These are phyloP conservation scores for Pygocentrus nattereri DNA, from an alignment of 2,797 vertebrate species.

Conservation along the genomic window DNA sequence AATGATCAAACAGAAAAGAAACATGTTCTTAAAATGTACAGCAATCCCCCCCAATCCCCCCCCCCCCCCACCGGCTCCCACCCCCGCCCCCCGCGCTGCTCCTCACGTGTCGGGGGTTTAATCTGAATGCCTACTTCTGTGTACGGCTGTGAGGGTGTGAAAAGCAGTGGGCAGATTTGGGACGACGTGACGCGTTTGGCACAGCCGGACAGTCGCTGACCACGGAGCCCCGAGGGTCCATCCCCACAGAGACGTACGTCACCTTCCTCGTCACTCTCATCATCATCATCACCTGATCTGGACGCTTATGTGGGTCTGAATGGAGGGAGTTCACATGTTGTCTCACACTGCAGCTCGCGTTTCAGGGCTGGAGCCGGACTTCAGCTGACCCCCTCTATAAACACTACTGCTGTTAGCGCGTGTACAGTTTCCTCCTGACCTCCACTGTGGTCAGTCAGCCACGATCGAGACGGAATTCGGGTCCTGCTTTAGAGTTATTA, in stretches of 20 bases:
- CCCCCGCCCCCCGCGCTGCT: background rate
- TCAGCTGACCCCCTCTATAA: background rate
- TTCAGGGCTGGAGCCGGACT: background rate
- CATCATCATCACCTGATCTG: slow-evolving; percentile 35
- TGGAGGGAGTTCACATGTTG: too few species aligned
- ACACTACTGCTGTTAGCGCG: background rate
- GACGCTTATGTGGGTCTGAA: background rate
- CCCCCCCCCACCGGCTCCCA: background rate
- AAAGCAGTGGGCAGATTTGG: slow-evolving; percentile 37
- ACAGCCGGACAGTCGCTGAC: slow-evolving; percentile 33
- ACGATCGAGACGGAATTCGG: too few species aligned
- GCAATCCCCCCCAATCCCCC: background rate
- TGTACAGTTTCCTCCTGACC: too few species aligned
- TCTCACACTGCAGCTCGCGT: background rate
- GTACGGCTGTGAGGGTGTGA: slow-evolving; percentile 48
- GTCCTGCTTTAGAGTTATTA: too few species aligned
- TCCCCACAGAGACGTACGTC: slow-evolving; percentile 38
- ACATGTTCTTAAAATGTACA: background rate
- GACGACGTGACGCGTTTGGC: slow-evolving; percentile 35
- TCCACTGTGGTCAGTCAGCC: too few species aligned
- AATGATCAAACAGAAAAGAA: too few species aligned
- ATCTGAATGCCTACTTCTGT: slow-evolving; percentile 35
- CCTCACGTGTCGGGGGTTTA: background rate
- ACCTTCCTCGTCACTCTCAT: slow-evolving; percentile 48
- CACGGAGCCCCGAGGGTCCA: slow-evolving; percentile 41